These are phyloP conservation scores for Progne subis DNA, from an alignment of 2,113 vertebrate species.

Conservation along the genomic window DNA sequence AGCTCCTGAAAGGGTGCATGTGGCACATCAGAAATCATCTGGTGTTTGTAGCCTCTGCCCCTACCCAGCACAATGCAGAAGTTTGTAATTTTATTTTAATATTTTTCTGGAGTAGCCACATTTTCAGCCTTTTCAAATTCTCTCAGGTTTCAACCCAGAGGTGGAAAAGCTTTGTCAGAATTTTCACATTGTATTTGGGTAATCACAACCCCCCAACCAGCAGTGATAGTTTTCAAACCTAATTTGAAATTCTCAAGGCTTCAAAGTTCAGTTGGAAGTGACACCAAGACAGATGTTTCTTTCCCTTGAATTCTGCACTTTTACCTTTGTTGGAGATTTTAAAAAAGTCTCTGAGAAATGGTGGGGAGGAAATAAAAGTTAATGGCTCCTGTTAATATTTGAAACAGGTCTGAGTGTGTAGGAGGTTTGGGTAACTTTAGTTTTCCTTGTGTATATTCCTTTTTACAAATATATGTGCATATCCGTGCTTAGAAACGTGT, in stretches of 20 bases:
- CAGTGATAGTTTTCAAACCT: not conserved
- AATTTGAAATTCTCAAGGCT: not conserved
- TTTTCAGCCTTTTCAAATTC: not conserved
- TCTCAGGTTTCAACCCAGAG: not conserved
- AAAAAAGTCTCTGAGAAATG: not conserved
- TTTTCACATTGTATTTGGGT: not conserved
- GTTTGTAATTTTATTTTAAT: not conserved
- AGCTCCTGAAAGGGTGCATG: rapidly evolving
- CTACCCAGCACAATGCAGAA: not conserved
- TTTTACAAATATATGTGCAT: not conserved
- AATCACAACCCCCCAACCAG: not conserved
- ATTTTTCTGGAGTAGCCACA: not conserved
- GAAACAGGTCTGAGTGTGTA: not conserved
- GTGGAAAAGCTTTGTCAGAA: not conserved
- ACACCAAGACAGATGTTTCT: not conserved
- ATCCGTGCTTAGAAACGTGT: not conserved
- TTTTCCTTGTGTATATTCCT: not conserved
- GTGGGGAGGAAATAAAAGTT: not conserved
- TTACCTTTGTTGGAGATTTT: not conserved
- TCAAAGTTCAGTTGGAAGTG: not conserved
- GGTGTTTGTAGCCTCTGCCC: not conserved
- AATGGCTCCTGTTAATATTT: not conserved
- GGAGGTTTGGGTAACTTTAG: not conserved
- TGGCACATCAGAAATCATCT: not conserved
- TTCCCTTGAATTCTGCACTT: not conserved